Evolutionary conservation across 2,113 vertebrate genomes (phyloP), one percentile per base, ranked within the genome.

Genomic region (Miniopterus natalensis): DNA sequence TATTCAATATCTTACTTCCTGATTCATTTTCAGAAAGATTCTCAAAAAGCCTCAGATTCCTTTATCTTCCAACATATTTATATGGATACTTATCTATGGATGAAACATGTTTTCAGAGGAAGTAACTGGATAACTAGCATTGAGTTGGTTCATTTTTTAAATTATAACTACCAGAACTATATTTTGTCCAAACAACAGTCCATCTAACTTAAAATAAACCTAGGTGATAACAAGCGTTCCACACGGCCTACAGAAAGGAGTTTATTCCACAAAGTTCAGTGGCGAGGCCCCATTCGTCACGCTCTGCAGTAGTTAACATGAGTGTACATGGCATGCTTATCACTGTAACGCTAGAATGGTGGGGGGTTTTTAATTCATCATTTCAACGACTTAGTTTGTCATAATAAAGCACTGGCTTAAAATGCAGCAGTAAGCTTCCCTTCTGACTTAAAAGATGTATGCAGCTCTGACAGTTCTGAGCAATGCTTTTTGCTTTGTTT

Each of bases 221-320:
- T 83, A 45, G 71, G 92, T 95, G 92, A 96, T 61, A 85, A 81
- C 90, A 95, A 93, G 66, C 73, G 98, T 94, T 95, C 88, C 84
- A 57, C 85, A 27, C 75, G 97, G 95, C 84, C 95, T 91, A 95
- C 85, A 97, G 95, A 89, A 94, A 95, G 90, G 85, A 88, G 55
- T 97, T 98, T 96, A 96, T 87, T 97, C 89, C 77, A 63, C 91
- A 97, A 97, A 98, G 97, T 94, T 97, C 93, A 97, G 51, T 79
- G 65, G 86, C 1, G 40, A 63, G 36, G 84, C 90, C 86, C 61
- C 94, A 94, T 97, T 96, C 36, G 61, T 98, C 92, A 96, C 45
- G 63, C 86, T 93, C 74, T 88, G 92, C 61, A 47, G 88, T 40
- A 95, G 94, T 96, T 84, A 98, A 98, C 92, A 92, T 49, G 91